phyloP scores from a whole-genome alignment of 2,113 vertebrate genomes.

The Cyphomyrus plagiostoma region DNA sequence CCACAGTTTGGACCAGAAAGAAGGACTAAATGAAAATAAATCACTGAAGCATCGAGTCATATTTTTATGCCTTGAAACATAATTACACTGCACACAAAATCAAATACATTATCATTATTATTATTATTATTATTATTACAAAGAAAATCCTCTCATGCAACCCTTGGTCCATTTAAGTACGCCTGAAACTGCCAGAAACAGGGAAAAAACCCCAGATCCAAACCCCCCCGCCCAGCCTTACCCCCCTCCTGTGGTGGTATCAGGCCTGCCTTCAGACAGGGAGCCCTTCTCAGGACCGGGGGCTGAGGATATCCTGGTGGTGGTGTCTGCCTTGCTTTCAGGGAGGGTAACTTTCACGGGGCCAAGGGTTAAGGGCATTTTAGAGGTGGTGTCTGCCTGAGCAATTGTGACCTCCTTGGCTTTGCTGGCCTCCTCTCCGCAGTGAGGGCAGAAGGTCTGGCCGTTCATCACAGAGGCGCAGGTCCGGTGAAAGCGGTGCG shows the following conservation, averaged over 20 bases:
- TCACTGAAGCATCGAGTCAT: neutral
- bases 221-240: constrained; percentile 17
- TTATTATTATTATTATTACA: neutral
- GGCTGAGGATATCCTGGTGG: constrained; percentile 57
- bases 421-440: constrained; percentile 83
- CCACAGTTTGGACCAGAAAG: neutral
- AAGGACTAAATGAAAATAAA: neutral
- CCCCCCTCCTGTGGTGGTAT: constrained; percentile 70
- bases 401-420: constrained; percentile 79
- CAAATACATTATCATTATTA: neutral
- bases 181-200: neutral
- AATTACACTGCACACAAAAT: neutral
- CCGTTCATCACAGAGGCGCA: constrained; percentile 83
- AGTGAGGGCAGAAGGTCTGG: constrained; percentile 87
- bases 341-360: neutral
- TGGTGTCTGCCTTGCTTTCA: constrained; percentile 56
- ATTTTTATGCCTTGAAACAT: neutral
- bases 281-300: constrained; percentile 53
- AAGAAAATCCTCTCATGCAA: neutral
- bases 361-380: neutral
- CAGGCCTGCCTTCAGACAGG: constrained; percentile 28
- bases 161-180: neutral
- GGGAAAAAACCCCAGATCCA: neutral
- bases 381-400: constrained; percentile 72
- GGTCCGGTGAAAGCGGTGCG: constrained; percentile 86